These are phyloP conservation scores for Stictonetta naevosa DNA, from an alignment of 2,113 vertebrate genomes.

Conservation along the genomic window DNA sequence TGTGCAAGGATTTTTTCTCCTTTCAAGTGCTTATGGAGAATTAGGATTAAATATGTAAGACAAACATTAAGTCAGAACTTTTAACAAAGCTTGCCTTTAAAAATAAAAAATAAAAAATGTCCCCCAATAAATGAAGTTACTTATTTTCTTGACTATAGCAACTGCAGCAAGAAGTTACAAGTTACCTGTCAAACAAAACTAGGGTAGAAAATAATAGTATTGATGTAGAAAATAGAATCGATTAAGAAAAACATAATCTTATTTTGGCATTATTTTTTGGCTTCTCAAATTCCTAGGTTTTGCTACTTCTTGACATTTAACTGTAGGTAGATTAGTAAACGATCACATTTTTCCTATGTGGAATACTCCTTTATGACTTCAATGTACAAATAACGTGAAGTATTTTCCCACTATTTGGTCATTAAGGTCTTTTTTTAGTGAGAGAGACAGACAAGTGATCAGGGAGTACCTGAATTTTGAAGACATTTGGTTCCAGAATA, in stretches of 20 bases:
- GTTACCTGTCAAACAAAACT: neutral
- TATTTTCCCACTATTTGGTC: neutral
- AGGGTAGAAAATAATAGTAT: neutral
- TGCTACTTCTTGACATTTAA: neutral
- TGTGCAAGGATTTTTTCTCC: neutral
- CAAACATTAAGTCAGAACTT: neutral
- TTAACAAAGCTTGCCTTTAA: neutral
- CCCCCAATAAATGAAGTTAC: neutral
- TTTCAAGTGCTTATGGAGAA: conserved; percentile 9
- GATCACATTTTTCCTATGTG: neutral
- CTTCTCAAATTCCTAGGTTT: neutral
- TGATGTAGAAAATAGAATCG: neutral
- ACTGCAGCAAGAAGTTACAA: neutral
- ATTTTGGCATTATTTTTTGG: neutral
- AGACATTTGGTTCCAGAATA: neutral
- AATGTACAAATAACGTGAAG: neutral
- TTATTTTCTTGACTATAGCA: neutral
- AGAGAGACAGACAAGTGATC: neutral
- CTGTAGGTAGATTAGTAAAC: neutral
- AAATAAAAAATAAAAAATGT: neutral
- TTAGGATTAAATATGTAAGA: neutral
- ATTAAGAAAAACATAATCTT: neutral
- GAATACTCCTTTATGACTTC: neutral
- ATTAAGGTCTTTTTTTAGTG: neutral
- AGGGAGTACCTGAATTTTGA: neutral